Evolutionary conservation across 2,888 invertebrate species (phyloP).

Genomic region (Agriotes lineatus): DNA sequence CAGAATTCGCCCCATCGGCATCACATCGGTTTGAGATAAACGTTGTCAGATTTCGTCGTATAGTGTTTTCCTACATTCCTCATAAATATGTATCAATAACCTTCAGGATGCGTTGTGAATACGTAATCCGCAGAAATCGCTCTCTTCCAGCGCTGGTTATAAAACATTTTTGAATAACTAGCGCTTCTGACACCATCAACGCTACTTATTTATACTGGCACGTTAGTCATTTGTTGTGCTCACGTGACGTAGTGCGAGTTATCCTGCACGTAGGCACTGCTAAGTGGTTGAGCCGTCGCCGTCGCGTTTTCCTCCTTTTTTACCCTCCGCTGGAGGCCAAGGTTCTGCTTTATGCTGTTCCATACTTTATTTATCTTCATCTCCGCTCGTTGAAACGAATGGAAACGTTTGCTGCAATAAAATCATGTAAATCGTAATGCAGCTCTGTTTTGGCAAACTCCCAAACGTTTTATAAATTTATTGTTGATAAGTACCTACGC

Average conservation of each 20-base stretch:
- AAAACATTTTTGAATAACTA: conserved; percentile 15
- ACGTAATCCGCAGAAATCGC: not conserved
- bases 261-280: conserved; percentile 13
- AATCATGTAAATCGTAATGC: conserved; percentile 50
- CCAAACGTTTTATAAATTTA: conserved; percentile 44
- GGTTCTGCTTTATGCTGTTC: conserved; percentile 24
- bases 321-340: not conserved
- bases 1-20: not conserved
- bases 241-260: conserved; percentile 30
- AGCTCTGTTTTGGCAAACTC: conserved; percentile 47
- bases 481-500: conserved; percentile 35
- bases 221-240: conserved; percentile 42
- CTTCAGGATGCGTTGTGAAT: conserved; percentile 6
- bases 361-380: conserved; percentile 46
- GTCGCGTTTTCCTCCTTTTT: not conserved
- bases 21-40: conserved; percentile 9
- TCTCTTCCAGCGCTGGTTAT: not conserved
- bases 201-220: conserved; percentile 29
- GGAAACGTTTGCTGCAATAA: conserved; percentile 45
- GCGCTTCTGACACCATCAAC: conserved; percentile 13
- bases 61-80: conserved; percentile 9
- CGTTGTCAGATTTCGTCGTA: conserved; percentile 7
- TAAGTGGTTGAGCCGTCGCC: not conserved
- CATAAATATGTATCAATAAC: conserved; percentile 24
- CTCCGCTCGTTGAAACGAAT: conserved; percentile 31